Base-by-base conservation (phyloP, 2,888 invertebrate species). In the Drosophila histrio region DNA sequence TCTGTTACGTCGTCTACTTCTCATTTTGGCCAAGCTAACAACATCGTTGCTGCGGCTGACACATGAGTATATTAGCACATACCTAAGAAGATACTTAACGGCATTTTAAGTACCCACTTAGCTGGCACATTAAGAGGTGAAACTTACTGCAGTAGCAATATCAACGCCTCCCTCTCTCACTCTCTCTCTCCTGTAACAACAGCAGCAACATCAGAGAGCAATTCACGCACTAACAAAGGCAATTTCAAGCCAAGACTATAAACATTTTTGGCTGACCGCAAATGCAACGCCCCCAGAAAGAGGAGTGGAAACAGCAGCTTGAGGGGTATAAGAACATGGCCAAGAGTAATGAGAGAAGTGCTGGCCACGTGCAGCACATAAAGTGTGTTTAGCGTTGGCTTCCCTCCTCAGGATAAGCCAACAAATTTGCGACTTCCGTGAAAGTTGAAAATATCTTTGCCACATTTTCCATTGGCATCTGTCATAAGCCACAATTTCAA, bases 191-290 rank as follows among this genome's bases (percentile, higher is more conserved):
- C 5, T n/a, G n/a, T n/a, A 22, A 19, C 46, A 13, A 3, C 11
- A 22, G 28, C 60, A 41, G 13, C 28, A 15, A 13, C 2, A 26
- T 2, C 15, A 2, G 24, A 28, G 17, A 11, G 13, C 2, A 44
- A 6, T 38, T 47, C 39, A 53, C 58, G 50, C 68, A 67, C 38
- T 44, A 39, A 74, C 57, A 74, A 74, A 44, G 69, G 39, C 47
- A 52, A 62, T 69, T 57, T 53, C 34, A 19, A 7, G 34, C 32
- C 15, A 32, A 17, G 57, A 49, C 69, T 19, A 57, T 67, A 61
- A 60, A 73, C 57, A 73, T 68, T 68, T 70, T 63, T 52, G 68
- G 74, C 56, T 36, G 46, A 53, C 56, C 56, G 34, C 67, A 61
- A 32, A 46, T 56, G 60, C 60, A 72, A 60, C 47, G 39, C 50